Percentiles rank a stretch among this genome's conserved stretches.
Conservation (phyloP, 2,888 invertebrate genomes). For the Nowickia ferox region DNA sequence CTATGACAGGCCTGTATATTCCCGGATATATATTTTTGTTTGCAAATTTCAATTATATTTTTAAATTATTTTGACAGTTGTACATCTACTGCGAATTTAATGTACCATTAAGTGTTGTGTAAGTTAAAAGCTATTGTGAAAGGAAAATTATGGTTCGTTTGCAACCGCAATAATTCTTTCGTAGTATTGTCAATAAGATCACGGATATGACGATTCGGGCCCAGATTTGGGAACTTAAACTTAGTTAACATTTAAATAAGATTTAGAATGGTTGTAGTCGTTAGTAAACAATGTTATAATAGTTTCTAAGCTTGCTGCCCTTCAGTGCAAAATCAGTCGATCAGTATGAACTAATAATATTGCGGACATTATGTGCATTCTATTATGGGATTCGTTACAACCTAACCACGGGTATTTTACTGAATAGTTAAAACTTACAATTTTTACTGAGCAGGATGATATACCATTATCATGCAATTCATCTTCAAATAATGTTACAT, state of each 20-base stretch:
- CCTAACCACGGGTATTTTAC: background rate
- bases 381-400: too few relatives aligned
- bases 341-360: too few relatives aligned
- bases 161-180: too few relatives aligned
- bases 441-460: constrained; percentile 94
- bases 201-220: constrained; percentile 9
- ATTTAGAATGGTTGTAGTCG: too few relatives aligned
- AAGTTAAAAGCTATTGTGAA: background rate
- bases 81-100: background rate
- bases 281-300: too few relatives aligned
- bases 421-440: constrained; percentile 87
- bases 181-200: constrained; percentile 7
- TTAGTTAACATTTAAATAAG: too few relatives aligned
- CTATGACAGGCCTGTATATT: too few relatives aligned
- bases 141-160: background rate
- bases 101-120: background rate
- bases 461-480: constrained; percentile 99
- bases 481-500: constrained; percentile 97
- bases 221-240: background rate
- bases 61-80: constrained; percentile 6
- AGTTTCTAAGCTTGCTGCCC: too few relatives aligned
- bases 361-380: too few relatives aligned
- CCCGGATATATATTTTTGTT: too few relatives aligned
- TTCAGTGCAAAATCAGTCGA: too few relatives aligned
- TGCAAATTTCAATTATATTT: background rate